phyloP scores from a whole-genome alignment of 2,888 invertebrate genomes.

The Drosophila buzzatii region DNA sequence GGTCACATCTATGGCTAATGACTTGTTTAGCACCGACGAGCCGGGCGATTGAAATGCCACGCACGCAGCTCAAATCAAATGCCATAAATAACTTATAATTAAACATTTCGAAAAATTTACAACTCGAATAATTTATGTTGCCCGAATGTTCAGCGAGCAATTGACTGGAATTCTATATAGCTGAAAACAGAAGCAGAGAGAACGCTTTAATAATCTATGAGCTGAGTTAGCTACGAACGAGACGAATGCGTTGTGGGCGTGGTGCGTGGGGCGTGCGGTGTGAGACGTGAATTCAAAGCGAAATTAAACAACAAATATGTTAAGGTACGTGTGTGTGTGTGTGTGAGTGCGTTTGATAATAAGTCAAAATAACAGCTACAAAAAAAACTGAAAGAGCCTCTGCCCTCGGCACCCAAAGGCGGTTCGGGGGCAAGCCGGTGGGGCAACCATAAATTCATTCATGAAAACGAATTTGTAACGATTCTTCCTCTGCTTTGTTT shows the following conservation, averaged over 20 bases:
- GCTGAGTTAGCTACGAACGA: slow-evolving; percentile 19
- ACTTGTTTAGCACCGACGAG: slow-evolving; percentile 47
- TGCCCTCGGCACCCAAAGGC: slow-evolving; percentile 5
- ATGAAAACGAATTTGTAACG: slow-evolving; percentile 59
- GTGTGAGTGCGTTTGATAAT: slow-evolving; percentile 45
- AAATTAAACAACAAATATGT: slow-evolving; percentile 51
- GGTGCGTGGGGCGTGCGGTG: not conserved
- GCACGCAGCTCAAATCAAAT: slow-evolving; percentile 68
- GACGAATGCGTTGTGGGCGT: not conserved
- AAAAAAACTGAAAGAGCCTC: slow-evolving; percentile 12
- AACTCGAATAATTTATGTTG: slow-evolving; percentile 70
- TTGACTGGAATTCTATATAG: slow-evolving; percentile 58
- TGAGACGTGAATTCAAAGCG: slow-evolving; percentile 34
- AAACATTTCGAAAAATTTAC: slow-evolving; percentile 72
- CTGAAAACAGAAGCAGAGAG: slow-evolving; percentile 3
- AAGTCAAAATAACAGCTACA: slow-evolving; percentile 35
- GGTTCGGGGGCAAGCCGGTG: slow-evolving; percentile 11
- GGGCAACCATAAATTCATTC: slow-evolving; percentile 75
- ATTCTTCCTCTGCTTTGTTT: slow-evolving; percentile 8
- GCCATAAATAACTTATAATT: slow-evolving; percentile 74
- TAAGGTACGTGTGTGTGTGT: slow-evolving; percentile 24
- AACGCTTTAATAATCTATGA: slow-evolving; percentile 64
- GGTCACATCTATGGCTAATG: slow-evolving; percentile 54
- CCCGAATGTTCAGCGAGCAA: slow-evolving; percentile 65
- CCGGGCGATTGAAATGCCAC: slow-evolving; percentile 36